Conservation (phyloP, 2,797 vertebrate species). For the Tamandua tetradactyla region DNA sequence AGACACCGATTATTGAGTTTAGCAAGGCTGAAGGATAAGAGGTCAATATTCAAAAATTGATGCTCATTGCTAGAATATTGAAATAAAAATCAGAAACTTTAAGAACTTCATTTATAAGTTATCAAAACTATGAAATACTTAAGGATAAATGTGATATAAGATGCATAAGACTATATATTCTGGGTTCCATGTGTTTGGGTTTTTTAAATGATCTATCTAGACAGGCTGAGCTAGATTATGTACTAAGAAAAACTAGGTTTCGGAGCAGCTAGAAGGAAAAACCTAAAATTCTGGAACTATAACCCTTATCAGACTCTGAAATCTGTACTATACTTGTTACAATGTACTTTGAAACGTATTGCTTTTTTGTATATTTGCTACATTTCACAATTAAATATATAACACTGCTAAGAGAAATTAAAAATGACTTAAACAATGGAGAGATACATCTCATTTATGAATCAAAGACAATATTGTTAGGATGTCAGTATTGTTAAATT, state of each 20-base stretch:
- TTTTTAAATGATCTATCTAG: no score
- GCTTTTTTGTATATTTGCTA: no score
- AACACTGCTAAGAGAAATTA: not conserved
- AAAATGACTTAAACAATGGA: not conserved
- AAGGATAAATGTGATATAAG: not conserved
- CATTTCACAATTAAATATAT: no score
- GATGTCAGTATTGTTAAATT: not conserved
- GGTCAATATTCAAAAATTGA: not conserved
- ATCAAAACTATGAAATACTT: not conserved
- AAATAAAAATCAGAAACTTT: constrained; percentile 9
- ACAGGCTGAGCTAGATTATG: no score
- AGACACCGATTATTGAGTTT: not conserved
- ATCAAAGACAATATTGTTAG: not conserved
- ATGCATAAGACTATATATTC: no score
- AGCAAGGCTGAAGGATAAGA: not conserved
- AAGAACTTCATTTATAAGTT: not conserved
- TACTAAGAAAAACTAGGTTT: no score
- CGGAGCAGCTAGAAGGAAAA: no score
- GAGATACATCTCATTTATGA: not conserved
- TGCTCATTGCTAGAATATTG: not conserved
- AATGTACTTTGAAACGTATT: no score
- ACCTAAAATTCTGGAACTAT: no score
- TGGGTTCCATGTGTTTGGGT: no score
- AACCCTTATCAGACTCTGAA: no score
- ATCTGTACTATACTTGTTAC: no score